These are phyloP conservation scores for Parnassius mnemosyne DNA, from an alignment of 2,888 invertebrate genomes.

Conservation along the genomic window DNA sequence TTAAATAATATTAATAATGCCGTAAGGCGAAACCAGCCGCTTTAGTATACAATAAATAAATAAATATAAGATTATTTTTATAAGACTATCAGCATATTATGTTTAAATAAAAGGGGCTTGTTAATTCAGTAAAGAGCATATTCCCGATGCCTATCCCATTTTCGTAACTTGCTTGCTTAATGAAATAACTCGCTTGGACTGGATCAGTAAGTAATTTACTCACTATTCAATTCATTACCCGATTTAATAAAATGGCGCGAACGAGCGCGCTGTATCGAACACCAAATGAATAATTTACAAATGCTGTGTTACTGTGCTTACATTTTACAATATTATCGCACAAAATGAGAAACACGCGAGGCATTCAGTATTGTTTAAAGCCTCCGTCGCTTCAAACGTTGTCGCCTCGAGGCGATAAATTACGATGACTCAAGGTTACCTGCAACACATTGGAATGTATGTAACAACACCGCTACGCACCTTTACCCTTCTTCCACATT, in stretches of 20 bases:
- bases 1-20: too few species aligned
- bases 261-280: constrained; percentile 32
- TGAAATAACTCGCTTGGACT: too few species aligned
- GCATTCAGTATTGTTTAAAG: constrained; percentile 52
- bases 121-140: too few species aligned
- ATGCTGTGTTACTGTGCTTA: constrained; percentile 43
- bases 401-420: constrained; percentile 42
- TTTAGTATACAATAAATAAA: too few species aligned
- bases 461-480: constrained; percentile 58
- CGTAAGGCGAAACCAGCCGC: too few species aligned
- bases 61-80: too few species aligned
- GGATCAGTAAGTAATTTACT: neutral
- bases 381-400: constrained; percentile 46
- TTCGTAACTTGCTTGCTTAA: too few species aligned
- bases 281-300: constrained; percentile 56
- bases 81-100: too few species aligned
- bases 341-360: constrained; percentile 43
- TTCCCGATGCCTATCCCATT: too few species aligned
- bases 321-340: constrained; percentile 45
- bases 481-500: constrained; percentile 86
- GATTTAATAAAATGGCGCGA: constrained; percentile 26
- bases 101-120: too few species aligned
- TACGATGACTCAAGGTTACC: constrained; percentile 37
- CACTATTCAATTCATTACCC: constrained; percentile 3
- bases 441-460: constrained; percentile 27